Conservation (phyloP, 2,888 invertebrate species). For the Dromius quadrimaculatus region DNA sequence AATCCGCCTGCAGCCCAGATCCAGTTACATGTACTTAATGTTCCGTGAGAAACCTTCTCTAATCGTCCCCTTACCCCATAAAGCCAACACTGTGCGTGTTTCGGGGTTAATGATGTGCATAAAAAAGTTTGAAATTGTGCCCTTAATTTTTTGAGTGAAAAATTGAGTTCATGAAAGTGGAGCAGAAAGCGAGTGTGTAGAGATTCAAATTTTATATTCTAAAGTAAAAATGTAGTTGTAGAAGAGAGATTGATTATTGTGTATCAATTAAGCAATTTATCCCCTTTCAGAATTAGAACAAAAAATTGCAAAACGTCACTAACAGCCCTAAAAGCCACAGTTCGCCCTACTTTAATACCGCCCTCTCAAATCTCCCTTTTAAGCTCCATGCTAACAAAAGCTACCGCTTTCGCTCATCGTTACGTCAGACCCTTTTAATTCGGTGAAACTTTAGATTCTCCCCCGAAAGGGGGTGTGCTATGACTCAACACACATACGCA, state of each 20-base stretch:
- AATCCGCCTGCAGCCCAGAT: slow-evolving; percentile 3
- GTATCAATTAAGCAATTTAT: neutral
- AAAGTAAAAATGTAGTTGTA: no score
- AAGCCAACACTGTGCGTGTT: no score
- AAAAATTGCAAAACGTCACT: neutral
- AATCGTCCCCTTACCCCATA: neutral
- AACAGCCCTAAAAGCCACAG: slow-evolving; percentile 2
- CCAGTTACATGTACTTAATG: slow-evolving; percentile 14
- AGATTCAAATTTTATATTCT: no score
- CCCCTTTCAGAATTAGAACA: neutral
- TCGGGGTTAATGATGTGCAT: no score
- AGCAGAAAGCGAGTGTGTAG: no score
- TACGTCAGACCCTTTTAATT: slow-evolving; percentile 30
- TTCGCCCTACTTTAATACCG: neutral
- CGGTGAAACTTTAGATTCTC: slow-evolving; percentile 27
- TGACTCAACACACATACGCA: no score
- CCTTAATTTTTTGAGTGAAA: no score
- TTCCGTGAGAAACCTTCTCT: neutral
- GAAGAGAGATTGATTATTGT: no score
- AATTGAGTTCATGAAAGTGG: no score
- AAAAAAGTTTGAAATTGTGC: no score
- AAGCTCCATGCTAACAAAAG: no score
- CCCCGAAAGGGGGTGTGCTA: neutral
- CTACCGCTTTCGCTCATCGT: slow-evolving; percentile 15
- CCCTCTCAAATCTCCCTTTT: neutral